Evolutionary conservation across 2,888 invertebrate species (phyloP).

Genomic region (Amiota mariae): DNA sequence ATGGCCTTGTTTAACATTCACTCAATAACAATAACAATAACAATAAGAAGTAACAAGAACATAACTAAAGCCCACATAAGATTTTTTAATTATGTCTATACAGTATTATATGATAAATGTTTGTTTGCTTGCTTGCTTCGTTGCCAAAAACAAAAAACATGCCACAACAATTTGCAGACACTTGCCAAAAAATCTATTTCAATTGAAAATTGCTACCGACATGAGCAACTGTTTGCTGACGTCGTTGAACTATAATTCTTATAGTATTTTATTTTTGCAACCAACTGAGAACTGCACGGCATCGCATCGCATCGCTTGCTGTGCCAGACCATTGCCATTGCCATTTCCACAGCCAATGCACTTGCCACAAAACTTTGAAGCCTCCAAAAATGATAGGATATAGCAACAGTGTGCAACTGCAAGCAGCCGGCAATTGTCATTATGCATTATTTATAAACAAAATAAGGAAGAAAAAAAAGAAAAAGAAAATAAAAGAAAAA

Average conservation of each 20-base stretch:
- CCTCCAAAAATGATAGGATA: not conserved
- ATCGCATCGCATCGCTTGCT: slow-evolving; percentile 8
- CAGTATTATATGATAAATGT: not conserved
- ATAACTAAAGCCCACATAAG: too few species aligned
- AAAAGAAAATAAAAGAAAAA: not conserved
- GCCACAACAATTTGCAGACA: slow-evolving; percentile 46
- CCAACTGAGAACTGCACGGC: slow-evolving; percentile 25
- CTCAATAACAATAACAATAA: not conserved
- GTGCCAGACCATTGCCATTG: not conserved
- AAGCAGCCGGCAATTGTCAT: slow-evolving; percentile 63
- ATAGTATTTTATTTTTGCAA: slow-evolving; percentile 64
- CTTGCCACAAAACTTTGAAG: slow-evolving; percentile 12
- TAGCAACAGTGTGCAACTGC: slow-evolving; percentile 40
- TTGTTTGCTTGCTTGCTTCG: not conserved
- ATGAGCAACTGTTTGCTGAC: slow-evolving; percentile 37
- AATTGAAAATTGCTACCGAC: slow-evolving; percentile 60
- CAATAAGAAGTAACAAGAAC: not conserved
- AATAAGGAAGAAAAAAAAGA: not conserved
- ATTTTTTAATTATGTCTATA: slow-evolving; percentile 3
- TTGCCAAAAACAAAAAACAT: slow-evolving; percentile 43
- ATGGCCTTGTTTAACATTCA: not conserved
- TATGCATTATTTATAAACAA: slow-evolving; percentile 26
- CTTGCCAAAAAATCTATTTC: slow-evolving; percentile 62
- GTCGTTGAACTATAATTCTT: slow-evolving; percentile 55
- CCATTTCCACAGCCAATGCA: not conserved